Evolutionary conservation across 2,797 vertebrate genomes (phyloP), one percentile per base, ranked within the genome.

Genomic region (Typhlichthys subterraneus): DNA sequence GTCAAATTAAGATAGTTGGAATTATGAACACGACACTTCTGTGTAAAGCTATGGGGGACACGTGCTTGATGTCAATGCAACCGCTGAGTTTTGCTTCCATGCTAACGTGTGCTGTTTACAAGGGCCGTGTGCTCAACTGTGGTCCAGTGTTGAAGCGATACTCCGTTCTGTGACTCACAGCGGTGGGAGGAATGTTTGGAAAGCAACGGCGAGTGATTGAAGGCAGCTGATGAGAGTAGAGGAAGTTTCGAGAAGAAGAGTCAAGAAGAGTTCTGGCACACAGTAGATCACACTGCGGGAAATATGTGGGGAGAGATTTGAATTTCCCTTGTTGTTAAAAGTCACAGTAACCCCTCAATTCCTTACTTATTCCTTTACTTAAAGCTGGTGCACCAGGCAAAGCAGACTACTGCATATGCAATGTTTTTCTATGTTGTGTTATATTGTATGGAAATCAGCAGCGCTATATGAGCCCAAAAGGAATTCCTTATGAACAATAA

Each of bases 11-110:
- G 3, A 23, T 3, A 3, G 23, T 23, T 23, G 3, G 3, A 3
- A 23, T 23, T 23, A 23, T 23, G 23, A 23, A 69, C 65, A 57
- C 23, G 46, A 75, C 79, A 81, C 79, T 85, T 82, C 6, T 38
- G 47, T 65, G 63, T 77, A 1, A 3, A 57, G 48, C 8, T 12
- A 29, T 58, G 57, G 29, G 52, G 29, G 42, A 64, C 7, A 14
- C 0, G 15, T 51, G 50, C 61, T 5, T 17, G 15, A n/a, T 31
- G 17, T 61, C 59, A 51, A 59, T 45, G 49, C 4, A 7, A 38
- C 33, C 6, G 33, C 33, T 2, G 33, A 52, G 53, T 47, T 6
- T 3, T 60, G 23, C 23, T 55, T 15, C 1, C 31, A 54, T 57
- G 51, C 53, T 70, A 64, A 54, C 65, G 54, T 29, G 38, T 29